Evolutionary conservation across 2,888 invertebrate species (phyloP), one percentile per base, ranked within the genome.

Genomic region (Ornithoptera alexandrae): DNA sequence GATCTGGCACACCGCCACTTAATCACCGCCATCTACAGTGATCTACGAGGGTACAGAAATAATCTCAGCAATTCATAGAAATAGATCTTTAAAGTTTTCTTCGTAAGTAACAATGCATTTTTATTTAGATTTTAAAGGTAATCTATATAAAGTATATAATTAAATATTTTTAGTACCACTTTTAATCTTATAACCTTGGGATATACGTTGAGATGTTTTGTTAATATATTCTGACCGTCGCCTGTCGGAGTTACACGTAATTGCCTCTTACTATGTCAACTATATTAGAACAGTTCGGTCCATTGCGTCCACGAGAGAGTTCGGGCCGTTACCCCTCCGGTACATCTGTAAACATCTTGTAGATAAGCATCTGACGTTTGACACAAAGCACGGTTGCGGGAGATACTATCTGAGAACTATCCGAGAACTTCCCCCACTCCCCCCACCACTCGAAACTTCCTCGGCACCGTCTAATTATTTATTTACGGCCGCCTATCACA

Each of bases 301-400:
- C 88, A 90, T 88, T 90, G 90, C 86, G 82, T 80, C 79, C 84
- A 77, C 81, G 80, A 81, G 83, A 85, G 85, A 69, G 82, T 81
- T 84, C 81, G 84, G 86, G 85, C 87, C 87, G 88, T 87, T 88
- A 88, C 89, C 89, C 89, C 89, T 86, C 85, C 81, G 84, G 85
- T 88, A 90, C 92, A 92, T 92, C 92, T 92, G 92, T 91, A 92
- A 92, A 92, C 91, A 91, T 92, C 90, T 90, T 80, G 80, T 72
- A 83, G 92, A 92, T 92, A 89, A 87, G 70, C 80, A 92, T 92
- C 92, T 90, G 92, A 91, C 92, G 91, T 90, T 91, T 92, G 92
- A 91, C 92, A 92, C 92, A 92, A 92, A 92, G 90, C 91, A 89
- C 89, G 90, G 89, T 88, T 88, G 88, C 88, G 81, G 79, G 81